Base-by-base conservation (phyloP, 2,888 invertebrate genomes). In the Molanna angustata region DNA sequence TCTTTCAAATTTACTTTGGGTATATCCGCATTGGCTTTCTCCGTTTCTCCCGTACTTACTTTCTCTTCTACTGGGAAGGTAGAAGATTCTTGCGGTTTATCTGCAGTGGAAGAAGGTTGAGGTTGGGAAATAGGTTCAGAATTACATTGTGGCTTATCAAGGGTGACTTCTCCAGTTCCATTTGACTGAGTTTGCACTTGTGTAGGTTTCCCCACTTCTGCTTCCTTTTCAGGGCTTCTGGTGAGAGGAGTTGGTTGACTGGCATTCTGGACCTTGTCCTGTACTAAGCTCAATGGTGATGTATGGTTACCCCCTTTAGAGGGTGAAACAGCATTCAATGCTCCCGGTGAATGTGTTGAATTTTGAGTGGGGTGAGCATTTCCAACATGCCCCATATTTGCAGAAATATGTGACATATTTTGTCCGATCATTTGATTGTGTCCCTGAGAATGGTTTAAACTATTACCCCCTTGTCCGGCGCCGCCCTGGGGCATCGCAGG, bases 401-500 rank as follows among this genome's bases (percentile, higher is more conserved):
- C 3, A 11, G 19, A 2, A 7, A 11, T 27, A 13, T 49, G 49
- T 4, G 49, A 32, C 22, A 44, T 39, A 32, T 72, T 74, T 61
- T 71, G 73, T 18, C 72, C 73, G 44, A 51, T n/a, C 16, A 43
- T 43, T 9, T 42, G 51, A 21, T 32, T 47, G 21, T 53, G 57
- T 42, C 52, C 40, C 59, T 49, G 35, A 11, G 40, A 39, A 42
- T 51, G 50, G 32, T 49, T 48, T 37, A 48, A 46, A 31, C 41
- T 22, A 44, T 45, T 52, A 20, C 58, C 49, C 22, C 56, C 27
- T 37, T 52, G 47, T 11, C 40, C 46, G 42, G 64, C 63, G 22
- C 67, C 59, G 69, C 66, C 74, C 69, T 78, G 73, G 61, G 79
- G 71, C 64, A 80, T 66, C 65, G 76, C 79, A 67, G 81, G 80